phyloP scores from a whole-genome alignment of 2,113 vertebrate genomes.

The Eira barbara region DNA sequence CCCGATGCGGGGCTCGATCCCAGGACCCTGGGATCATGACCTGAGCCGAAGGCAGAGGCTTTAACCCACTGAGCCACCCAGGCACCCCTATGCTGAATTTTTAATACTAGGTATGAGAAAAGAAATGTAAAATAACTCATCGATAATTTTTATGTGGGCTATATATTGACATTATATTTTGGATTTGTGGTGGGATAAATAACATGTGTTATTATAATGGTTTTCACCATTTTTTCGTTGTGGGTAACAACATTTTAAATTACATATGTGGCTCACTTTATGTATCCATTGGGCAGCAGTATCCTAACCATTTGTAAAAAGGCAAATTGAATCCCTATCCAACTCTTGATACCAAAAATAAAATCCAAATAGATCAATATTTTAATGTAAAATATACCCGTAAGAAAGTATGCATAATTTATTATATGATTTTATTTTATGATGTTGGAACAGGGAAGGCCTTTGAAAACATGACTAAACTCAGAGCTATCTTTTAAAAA shows the following conservation, averaged over 20 bases:
- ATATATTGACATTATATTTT: constrained; percentile 21
- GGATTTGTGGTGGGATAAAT: not conserved
- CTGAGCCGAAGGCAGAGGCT: too few species aligned
- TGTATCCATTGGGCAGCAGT: not conserved
- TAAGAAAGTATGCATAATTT: not conserved
- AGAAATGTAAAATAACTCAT: not conserved
- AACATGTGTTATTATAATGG: constrained; percentile 37
- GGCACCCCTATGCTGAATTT: not conserved
- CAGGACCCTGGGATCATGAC: too few species aligned
- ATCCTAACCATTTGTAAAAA: not conserved
- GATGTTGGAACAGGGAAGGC: not conserved
- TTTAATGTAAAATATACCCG: not conserved
- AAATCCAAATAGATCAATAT: not conserved
- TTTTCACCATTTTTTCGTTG: not conserved
- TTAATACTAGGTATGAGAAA: not conserved
- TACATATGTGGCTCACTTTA: not conserved
- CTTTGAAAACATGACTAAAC: not conserved
- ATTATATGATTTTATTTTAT: constrained; percentile 32
- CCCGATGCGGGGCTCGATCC: too few species aligned
- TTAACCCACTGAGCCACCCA: too few species aligned
- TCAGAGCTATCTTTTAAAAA: not conserved
- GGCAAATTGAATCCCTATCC: not conserved
- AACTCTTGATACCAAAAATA: not conserved
- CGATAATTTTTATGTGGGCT: constrained; percentile 13
- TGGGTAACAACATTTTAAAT: constrained; percentile 1